Conservation (phyloP, 2,113 vertebrate species). For the Dicentrarchus labrax region DNA sequence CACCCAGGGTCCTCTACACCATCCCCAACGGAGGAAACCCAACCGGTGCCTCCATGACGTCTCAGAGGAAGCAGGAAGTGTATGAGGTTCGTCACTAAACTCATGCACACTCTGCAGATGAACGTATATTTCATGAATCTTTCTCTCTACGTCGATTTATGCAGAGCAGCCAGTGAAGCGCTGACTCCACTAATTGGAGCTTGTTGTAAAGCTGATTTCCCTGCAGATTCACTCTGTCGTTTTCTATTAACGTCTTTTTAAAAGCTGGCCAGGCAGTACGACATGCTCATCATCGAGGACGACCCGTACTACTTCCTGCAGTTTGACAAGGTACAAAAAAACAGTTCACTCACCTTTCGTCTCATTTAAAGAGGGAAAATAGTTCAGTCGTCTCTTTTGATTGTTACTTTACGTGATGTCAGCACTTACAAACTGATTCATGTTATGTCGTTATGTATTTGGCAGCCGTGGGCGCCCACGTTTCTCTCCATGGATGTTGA, state of each 20-base stretch:
- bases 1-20: slow-evolving; percentile 92
- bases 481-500: slow-evolving; percentile 88
- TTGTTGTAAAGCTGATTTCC: slow-evolving; percentile 23
- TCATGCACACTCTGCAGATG: neutral
- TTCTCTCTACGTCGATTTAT: neutral
- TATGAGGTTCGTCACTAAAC: slow-evolving; percentile 86
- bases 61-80: slow-evolving; percentile 90
- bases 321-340: slow-evolving; percentile 89
- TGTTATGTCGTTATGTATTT: neutral
- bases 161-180: neutral
- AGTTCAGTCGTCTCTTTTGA: neutral
- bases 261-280: slow-evolving; percentile 93
- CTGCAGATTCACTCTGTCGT: neutral
- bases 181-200: slow-evolving; percentile 4
- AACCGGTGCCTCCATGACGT: slow-evolving; percentile 90
- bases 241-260: slow-evolving; percentile 33
- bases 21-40: slow-evolving; percentile 97
- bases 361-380: neutral
- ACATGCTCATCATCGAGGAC: slow-evolving; percentile 97
- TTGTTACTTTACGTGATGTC: neutral
- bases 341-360: neutral
- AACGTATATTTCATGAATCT: neutral
- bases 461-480: slow-evolving; percentile 81
- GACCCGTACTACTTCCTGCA: slow-evolving; percentile 98
- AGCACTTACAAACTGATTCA: neutral